Evolutionary conservation across 1,140 invertebrate species (phyloP).

Genomic region (Caenorhabditis latens): DNA sequence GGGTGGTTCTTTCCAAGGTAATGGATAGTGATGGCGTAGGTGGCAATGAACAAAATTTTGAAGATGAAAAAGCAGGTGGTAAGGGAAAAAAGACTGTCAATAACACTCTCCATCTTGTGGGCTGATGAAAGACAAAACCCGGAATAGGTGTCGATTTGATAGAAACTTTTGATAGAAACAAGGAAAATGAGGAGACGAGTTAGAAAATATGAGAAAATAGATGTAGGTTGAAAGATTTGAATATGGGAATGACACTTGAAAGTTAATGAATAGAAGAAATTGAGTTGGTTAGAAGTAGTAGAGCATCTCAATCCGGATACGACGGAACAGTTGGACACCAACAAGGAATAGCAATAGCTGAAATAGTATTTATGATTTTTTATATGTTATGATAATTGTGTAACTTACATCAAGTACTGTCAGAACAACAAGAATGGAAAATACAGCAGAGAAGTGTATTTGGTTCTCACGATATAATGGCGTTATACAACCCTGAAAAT

Average conservation of each 20-base stretch:
- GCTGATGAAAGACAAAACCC: constrained; percentile 5
- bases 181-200: no score
- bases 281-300: constrained; percentile 57
- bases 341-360: constrained; percentile 42
- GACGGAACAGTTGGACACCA: constrained; percentile 56
- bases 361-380: constrained; percentile 42
- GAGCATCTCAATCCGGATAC: constrained; percentile 59
- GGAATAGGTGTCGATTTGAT: not conserved
- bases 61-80: not conserved
- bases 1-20: constrained; percentile 3
- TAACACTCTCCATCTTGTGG: constrained; percentile 34
- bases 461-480: constrained; percentile 54
- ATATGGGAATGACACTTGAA: not conserved
- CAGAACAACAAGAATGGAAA: constrained; percentile 51
- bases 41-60: not conserved
- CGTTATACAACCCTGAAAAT: constrained; percentile 46
- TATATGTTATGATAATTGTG: not conserved
- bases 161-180: not conserved
- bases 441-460: constrained; percentile 59
- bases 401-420: constrained; percentile 44
- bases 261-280: not conserved
- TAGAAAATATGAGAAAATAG: not conserved
- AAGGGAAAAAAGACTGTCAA: not conserved
- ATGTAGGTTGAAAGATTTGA: not conserved
- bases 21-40: not conserved